These are phyloP conservation scores for Xestobium rufovillosum DNA, from an alignment of 2,888 invertebrate species.

Conservation along the genomic window DNA sequence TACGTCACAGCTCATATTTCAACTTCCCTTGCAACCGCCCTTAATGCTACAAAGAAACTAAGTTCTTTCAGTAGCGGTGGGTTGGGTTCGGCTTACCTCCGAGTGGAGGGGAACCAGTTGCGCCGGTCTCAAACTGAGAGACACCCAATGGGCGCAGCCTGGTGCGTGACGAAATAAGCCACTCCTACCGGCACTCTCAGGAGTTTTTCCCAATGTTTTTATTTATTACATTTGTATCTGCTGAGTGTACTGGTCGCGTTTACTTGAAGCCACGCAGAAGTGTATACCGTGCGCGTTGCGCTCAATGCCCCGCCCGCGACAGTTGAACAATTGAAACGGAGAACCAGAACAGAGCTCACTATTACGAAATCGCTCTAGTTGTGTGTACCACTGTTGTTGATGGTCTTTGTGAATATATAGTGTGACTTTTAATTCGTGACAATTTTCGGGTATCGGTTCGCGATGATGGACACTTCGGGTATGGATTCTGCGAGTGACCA, in stretches of 20 bases:
- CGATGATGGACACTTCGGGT: conserved; percentile 49
- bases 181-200: conserved; percentile 39
- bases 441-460: conserved; percentile 20
- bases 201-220: conserved; percentile 54
- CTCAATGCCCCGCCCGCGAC: conserved; percentile 41
- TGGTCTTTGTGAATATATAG: too few species aligned
- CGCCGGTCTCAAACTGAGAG: conserved; percentile 42
- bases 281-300: conserved; percentile 30
- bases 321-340: conserved; percentile 39
- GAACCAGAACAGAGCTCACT: too few species aligned
- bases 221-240: conserved; percentile 66
- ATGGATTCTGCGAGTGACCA: conserved; percentile 55
- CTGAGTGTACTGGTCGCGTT: conserved; percentile 57
- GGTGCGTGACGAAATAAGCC: conserved; percentile 44
- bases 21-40: conserved; percentile 46
- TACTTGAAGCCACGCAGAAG: conserved; percentile 32
- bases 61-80: conserved; percentile 43
- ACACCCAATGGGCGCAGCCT: conserved; percentile 49
- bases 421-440: conserved; percentile 12
- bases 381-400: conserved; percentile 14
- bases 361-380: conserved; percentile 42
- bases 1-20: conserved; percentile 49
- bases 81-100: conserved; percentile 29
- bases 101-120: conserved; percentile 36
- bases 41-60: conserved; percentile 54